Evolutionary conservation across 2,797 vertebrate species (phyloP), one percentile per base, ranked within the genome.

Genomic region (Nyctibius grandis): DNA sequence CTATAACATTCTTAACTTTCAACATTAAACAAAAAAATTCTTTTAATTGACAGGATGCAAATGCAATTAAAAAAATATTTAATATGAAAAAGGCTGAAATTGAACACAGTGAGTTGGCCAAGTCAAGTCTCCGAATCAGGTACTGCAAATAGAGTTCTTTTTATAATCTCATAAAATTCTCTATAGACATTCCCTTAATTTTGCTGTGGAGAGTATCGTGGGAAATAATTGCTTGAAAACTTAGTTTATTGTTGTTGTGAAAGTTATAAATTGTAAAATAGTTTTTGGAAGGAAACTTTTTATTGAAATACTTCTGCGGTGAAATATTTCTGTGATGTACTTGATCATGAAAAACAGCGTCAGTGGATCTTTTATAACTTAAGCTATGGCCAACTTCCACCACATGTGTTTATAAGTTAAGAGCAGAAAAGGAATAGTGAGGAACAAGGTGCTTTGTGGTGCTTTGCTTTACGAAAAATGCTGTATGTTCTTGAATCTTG

Each of bases 61-160:
- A 99, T 98, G 99, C 98, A 19, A 99, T 99, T 95, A 99, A 99
- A 98, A 99, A 99, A 98, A 97, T 99, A 93, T 99, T 99, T 98
- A 97, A 98, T 77, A 99, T 99, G 97, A 99, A 99, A 97, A 99
- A 99, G 96, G 98, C 99, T 87, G 99, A 99, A 97, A 98, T 99
- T 93, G 99, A 99, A 89, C 99, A 99, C 75, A 98, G 98, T 47
- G 99, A 99, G 95, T 98, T 99, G 68, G 97, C 99, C 93, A 99
- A 99, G 94, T 99, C 99, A 97, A 99, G 99, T 97, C 99, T 99
- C 87, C 99, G 99, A 82, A 99, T 99, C 95, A 99, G 99, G 99
- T 99, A 98, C 64, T 91, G 95, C 53, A 93, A 80, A 82, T 45
- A 89, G 74, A 94, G 53, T 89, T 79, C 47, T 89, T 59, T 53